Conservation (phyloP, 2,113 vertebrate species). For the Oryzias curvinotus region DNA sequence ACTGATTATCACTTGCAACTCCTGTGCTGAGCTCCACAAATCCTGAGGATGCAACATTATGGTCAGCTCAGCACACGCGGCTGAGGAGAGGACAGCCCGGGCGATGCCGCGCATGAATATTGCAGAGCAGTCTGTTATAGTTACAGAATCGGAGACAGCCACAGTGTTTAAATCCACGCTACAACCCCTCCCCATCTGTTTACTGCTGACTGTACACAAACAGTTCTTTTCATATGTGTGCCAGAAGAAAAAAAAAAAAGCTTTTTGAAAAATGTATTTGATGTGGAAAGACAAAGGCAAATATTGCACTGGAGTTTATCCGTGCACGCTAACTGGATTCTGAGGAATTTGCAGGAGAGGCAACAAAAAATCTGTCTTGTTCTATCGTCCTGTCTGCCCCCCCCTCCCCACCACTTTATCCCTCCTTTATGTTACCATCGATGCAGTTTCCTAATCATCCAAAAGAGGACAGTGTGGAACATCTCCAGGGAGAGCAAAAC, state of each 20-base stretch:
- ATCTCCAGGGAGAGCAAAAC: slow-evolving; percentile 55
- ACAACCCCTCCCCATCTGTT: slow-evolving; percentile 56
- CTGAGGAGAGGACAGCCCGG: slow-evolving; percentile 13
- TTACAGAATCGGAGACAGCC: slow-evolving; percentile 42
- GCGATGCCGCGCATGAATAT: slow-evolving; percentile 25
- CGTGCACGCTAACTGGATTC: slow-evolving; percentile 9
- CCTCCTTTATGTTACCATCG: slow-evolving; percentile 1
- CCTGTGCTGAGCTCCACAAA: slow-evolving; percentile 9
- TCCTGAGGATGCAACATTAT: slow-evolving; percentile 17
- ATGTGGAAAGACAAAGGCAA: slow-evolving; percentile 56
- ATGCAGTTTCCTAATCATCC: slow-evolving; percentile 60
- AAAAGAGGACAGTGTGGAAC: slow-evolving; percentile 77
- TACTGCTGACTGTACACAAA: slow-evolving; percentile 61
- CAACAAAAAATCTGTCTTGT: slow-evolving; percentile 13
- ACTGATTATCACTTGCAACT: slow-evolving; percentile 39
- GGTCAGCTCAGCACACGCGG: background rate
- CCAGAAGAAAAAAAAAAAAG: slow-evolving; percentile 7
- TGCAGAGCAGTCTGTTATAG: slow-evolving; percentile 38
- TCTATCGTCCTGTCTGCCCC: slow-evolving; percentile 20
- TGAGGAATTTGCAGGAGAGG: slow-evolving; percentile 10
- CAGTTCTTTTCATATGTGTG: slow-evolving; percentile 52
- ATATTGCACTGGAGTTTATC: slow-evolving; percentile 44
- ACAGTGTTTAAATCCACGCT: slow-evolving; percentile 45
- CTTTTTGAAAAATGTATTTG: slow-evolving; percentile 50
- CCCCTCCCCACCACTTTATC: background rate